Conservation (phyloP, 2,888 invertebrate genomes). For the Helleia helle region DNA sequence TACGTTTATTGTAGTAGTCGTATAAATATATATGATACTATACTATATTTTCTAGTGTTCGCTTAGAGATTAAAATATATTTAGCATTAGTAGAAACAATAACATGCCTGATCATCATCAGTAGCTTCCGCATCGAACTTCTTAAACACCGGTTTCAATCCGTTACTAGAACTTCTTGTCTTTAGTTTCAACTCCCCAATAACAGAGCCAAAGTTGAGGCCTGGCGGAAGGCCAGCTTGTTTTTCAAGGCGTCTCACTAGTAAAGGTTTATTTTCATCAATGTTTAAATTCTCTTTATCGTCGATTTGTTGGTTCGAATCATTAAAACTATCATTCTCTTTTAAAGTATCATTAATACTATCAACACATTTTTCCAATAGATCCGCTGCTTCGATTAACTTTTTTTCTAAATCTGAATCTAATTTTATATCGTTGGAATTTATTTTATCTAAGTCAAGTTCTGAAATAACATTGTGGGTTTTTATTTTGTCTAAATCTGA, state of each 20-base stretch:
- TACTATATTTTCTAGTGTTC: too few species aligned
- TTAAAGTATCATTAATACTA: neutral
- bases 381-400: constrained; percentile 34
- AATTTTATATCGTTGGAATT: too few species aligned
- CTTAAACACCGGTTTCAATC: constrained; percentile 60
- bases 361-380: constrained; percentile 27
- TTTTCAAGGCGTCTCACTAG: constrained; percentile 45
- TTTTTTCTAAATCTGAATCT: constrained; percentile 23
- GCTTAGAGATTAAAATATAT: too few species aligned
- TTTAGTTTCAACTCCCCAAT: constrained; percentile 61
- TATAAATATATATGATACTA: too few species aligned
- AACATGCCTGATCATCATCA: constrained; percentile 49
- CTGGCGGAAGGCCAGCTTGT: constrained; percentile 46
- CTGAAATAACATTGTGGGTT: too few species aligned
- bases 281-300: constrained; percentile 14
- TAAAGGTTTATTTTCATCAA: constrained; percentile 35
- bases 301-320: constrained; percentile 13
- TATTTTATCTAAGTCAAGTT: too few species aligned
- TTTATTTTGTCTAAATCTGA: too few species aligned
- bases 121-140: constrained; percentile 51
- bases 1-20: too few species aligned
- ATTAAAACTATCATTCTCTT: too few species aligned
- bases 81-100: too few species aligned
- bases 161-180: constrained; percentile 47
- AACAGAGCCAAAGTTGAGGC: constrained; percentile 59